phyloP scores from a whole-genome alignment of 2,888 invertebrate genomes.

The Sinotaia quadrata region DNA sequence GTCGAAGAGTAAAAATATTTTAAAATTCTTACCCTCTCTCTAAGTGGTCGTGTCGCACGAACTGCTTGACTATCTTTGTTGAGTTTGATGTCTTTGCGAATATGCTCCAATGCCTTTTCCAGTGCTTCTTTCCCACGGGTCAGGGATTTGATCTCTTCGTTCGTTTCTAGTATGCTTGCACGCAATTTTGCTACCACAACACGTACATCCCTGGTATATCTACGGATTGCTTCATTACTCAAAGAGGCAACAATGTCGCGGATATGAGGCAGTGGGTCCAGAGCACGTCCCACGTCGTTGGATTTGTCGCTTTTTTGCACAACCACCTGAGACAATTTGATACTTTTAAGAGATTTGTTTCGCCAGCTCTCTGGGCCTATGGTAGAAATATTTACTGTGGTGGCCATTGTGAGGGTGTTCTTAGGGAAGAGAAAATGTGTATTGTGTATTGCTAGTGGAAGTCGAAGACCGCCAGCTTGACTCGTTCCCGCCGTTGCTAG shows the following conservation, averaged over 20 bases:
- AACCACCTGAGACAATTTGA: constrained; percentile 67
- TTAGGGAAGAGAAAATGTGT: no score
- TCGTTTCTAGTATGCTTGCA: constrained; percentile 69
- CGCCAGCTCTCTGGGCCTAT: constrained; percentile 70
- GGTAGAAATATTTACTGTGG: constrained; percentile 40
- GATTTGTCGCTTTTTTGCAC: constrained; percentile 66
- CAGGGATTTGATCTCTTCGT: constrained; percentile 71
- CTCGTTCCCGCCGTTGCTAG: constrained; percentile 24
- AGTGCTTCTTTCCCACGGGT: constrained; percentile 67
- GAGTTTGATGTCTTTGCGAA: constrained; percentile 69
- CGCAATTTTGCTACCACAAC: constrained; percentile 67
- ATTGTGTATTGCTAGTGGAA: no score
- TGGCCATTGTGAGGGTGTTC: constrained; percentile 30
- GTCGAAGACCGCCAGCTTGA: no score
- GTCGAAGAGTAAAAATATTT: not conserved
- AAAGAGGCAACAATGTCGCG: constrained; percentile 68
- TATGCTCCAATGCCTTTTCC: constrained; percentile 69
- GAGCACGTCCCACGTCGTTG: constrained; percentile 63
- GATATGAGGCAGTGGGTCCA: constrained; percentile 70
- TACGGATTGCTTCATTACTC: constrained; percentile 70
- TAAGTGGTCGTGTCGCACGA: constrained; percentile 62
- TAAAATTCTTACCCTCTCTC: constrained; percentile 64
- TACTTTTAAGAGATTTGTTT: constrained; percentile 66
- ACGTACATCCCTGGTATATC: constrained; percentile 68
- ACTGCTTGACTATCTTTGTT: constrained; percentile 68